Evolutionary conservation across 92 coral and sea anemone species (phyloP), one percentile per base, ranked within the genome.

Genomic region (Umimayanthus kanabou): DNA sequence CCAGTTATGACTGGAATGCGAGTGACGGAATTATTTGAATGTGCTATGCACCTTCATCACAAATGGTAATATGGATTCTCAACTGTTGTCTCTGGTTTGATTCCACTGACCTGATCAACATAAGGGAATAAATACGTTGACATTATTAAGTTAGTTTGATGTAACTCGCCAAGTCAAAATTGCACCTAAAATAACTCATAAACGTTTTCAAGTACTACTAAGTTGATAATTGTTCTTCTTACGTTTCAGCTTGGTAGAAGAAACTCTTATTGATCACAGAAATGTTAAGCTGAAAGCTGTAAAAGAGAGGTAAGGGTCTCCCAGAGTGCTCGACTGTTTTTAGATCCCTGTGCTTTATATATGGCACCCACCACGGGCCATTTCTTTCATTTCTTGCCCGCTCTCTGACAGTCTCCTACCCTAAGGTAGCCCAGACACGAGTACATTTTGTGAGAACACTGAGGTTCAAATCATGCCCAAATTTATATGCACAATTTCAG

Each of bases 211-310:
- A 42, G 6, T 47, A 7, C 75, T 73, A 5, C 55, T 82, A 10
- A 66, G 42, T 57, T 16, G 49, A 73, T n/a, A 28, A 39, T 39
- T 78, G 7, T 5, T 47, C 8, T 33, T 66, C 42, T 77, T 88
- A 20, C 79, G n/a, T 89, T 86, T 22, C 85, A 96, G 99, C 85
- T 79, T 97, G 66, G 81, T 91, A 61, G 94, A 97, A 53, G 99
- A 97, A 61, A 93, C 92, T 77, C 96, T 94, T 22, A 89, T 89
- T 72, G 99, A 97, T 66, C 95, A 95, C 74, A 90, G 98, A 80
- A 95, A 95, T 90, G 97, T 91, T 10, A 95, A 95, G 72, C 91
- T 95, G 25, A 97, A 95, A 88, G 99, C 99, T 23, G 96, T 97
- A 82, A 95, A 95, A 88, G 98, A 97, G 91, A 97, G 98, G 99